phyloP scores from a whole-genome alignment of 2,113 vertebrate genomes.

The Proterorhinus semilunaris region DNA sequence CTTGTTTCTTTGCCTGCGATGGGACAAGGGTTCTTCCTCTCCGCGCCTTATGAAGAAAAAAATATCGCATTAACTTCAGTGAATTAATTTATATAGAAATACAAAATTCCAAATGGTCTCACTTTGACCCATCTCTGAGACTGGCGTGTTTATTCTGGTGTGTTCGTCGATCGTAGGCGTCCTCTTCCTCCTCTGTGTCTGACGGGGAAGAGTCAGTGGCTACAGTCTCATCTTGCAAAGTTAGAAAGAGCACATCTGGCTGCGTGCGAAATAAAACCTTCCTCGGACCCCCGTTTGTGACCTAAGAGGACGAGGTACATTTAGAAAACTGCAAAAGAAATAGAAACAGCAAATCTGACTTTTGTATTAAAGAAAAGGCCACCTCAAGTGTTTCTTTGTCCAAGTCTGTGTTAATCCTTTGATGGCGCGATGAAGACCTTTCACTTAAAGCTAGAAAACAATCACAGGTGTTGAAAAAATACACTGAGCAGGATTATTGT shows the following conservation, averaged over 20 bases:
- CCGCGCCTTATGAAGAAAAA: constrained; percentile 13
- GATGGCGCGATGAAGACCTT: constrained; percentile 40
- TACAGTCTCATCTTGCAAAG: constrained; percentile 47
- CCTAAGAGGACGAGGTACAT: constrained; percentile 33
- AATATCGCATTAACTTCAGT: not conserved
- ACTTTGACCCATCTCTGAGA: constrained; percentile 35
- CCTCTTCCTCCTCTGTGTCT: constrained; percentile 50
- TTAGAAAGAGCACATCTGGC: constrained; percentile 73
- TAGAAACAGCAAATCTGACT: not conserved
- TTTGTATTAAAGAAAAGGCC: not conserved
- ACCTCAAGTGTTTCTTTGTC: constrained; percentile 60
- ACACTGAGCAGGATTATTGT: not conserved
- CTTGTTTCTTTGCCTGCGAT: constrained; percentile 69
- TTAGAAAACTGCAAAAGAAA: not conserved
- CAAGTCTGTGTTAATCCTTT: constrained; percentile 17
- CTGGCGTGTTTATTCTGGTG: not conserved
- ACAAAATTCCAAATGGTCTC: not conserved
- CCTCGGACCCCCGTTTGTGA: constrained; percentile 50
- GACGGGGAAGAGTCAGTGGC: constrained; percentile 19
- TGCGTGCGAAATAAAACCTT: constrained; percentile 76
- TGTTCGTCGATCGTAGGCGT: constrained; percentile 7
- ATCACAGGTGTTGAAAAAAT: not conserved
- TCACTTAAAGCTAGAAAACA: constrained; percentile 54
- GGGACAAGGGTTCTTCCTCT: constrained; percentile 53
- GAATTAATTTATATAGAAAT: not conserved